A percentile compares a stretch with the other conserved stretches of the same genome.
These are phyloP conservation scores for Scaeva pyrastri DNA, from an alignment of 2,888 invertebrate genomes.

Conservation along the genomic window DNA sequence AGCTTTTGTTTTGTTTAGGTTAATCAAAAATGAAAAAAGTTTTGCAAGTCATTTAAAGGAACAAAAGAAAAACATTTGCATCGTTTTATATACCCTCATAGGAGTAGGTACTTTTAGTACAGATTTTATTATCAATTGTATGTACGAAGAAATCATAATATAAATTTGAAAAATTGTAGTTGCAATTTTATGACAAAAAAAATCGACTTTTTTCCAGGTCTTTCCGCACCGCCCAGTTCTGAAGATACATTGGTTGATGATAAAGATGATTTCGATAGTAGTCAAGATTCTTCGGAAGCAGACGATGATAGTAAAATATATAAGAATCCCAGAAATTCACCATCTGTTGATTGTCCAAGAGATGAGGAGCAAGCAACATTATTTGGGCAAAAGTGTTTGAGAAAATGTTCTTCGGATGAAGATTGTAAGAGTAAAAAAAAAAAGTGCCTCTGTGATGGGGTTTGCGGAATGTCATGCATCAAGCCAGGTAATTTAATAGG, in stretches of 20 bases:
- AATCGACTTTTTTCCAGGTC: constrained; percentile 61
- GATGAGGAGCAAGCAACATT: constrained; percentile 94
- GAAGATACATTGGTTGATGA: constrained; percentile 83
- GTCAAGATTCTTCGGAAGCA: constrained; percentile 86
- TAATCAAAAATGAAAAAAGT: too few relatives aligned
- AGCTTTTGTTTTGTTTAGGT: too few relatives aligned
- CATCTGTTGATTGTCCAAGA: constrained; percentile 92
- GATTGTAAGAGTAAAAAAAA: constrained; percentile 99
- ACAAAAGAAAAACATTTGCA: too few relatives aligned
- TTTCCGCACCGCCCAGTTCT: constrained; percentile 72
- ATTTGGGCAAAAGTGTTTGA: constrained; percentile 93
- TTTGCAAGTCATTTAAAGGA: too few relatives aligned
- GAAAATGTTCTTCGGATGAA: constrained; percentile 96
- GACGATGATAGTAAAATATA: constrained; percentile 93
- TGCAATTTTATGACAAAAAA: too few relatives aligned
- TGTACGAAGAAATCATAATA: too few relatives aligned
- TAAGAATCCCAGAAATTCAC: constrained; percentile 95
- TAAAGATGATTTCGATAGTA: constrained; percentile 85
- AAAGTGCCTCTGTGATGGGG: constrained; percentile 98
- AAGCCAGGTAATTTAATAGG: constrained; percentile 91
- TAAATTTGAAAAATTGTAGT: too few relatives aligned
- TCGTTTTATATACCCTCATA: too few relatives aligned
- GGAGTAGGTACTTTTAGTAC: too few relatives aligned
- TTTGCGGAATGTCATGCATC: constrained; percentile 98
- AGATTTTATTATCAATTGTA: too few relatives aligned